phyloP scores from a whole-genome alignment of 2,888 invertebrate genomes.

The Autographa gamma region DNA sequence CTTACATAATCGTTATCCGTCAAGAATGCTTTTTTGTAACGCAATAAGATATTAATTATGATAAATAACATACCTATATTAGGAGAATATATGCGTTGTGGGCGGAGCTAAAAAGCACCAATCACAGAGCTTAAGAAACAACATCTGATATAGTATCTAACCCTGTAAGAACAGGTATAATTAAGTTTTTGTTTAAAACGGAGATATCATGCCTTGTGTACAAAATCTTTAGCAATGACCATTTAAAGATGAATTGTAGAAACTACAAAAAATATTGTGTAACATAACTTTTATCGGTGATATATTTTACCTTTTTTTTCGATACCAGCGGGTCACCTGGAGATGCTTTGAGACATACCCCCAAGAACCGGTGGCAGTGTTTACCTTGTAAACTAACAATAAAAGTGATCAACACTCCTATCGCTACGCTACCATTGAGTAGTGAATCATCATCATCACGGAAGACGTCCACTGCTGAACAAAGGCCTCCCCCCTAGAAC shows the following conservation, averaged over 20 bases:
- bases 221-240: too few species aligned
- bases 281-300: too few species aligned
- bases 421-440: too few species aligned
- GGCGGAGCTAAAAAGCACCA: neutral
- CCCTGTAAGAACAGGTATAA: neutral
- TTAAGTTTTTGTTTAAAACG: neutral
- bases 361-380: too few species aligned
- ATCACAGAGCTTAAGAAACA: neutral
- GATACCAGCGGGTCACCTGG: too few species aligned
- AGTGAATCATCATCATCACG: too few species aligned
- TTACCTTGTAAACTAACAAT: too few species aligned
- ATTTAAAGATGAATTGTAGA: neutral
- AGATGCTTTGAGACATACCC: too few species aligned
- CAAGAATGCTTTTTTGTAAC: neutral
- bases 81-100: neutral
- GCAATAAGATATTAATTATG: neutral
- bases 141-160: neutral
- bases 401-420: too few species aligned
- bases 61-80: neutral
- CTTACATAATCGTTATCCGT: neutral
- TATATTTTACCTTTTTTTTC: too few species aligned
- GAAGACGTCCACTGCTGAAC: too few species aligned
- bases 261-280: neutral
- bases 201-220: neutral
- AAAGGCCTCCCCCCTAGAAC: too few species aligned